phyloP scores from a whole-genome alignment of 1,140 invertebrate genomes.

The Ostrea edulis region DNA sequence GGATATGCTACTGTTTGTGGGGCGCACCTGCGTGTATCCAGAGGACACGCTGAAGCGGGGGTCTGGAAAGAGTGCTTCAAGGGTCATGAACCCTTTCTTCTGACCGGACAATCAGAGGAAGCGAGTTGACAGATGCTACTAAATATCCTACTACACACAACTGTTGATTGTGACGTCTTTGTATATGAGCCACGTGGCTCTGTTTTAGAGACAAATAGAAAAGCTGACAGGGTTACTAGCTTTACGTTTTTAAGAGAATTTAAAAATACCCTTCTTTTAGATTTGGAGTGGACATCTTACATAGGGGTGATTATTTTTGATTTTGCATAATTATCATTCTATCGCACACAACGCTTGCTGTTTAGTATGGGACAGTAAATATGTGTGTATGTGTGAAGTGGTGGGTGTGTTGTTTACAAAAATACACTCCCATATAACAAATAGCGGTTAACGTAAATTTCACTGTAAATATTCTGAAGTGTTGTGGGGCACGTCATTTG shows the following conservation, averaged over 20 bases:
- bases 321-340: neutral
- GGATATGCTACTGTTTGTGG: constrained; percentile 4
- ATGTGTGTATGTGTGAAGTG: neutral
- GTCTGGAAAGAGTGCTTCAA: neutral
- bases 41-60: neutral
- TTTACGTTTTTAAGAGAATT: neutral
- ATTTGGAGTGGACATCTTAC: neutral
- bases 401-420: constrained; percentile 12
- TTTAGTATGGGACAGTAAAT: neutral
- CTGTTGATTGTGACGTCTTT: constrained; percentile 14
- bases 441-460: constrained; percentile 4
- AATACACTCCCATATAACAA: neutral
- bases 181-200: constrained; percentile 17
- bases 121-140: constrained; percentile 14
- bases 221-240: neutral
- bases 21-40: neutral
- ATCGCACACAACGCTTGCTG: neutral
- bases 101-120: constrained; percentile 6
- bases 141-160: constrained; percentile 18
- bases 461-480: neutral
- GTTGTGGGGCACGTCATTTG: constrained; percentile 7
- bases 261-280: neutral
- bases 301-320: neutral
- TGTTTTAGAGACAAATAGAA: constrained; percentile 34
- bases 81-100: constrained; percentile 14